A percentile compares a stretch with the other conserved stretches of the same genome.
phyloP scores from a whole-genome alignment of 2,797 vertebrate genomes.

The Dallia pectoralis region DNA sequence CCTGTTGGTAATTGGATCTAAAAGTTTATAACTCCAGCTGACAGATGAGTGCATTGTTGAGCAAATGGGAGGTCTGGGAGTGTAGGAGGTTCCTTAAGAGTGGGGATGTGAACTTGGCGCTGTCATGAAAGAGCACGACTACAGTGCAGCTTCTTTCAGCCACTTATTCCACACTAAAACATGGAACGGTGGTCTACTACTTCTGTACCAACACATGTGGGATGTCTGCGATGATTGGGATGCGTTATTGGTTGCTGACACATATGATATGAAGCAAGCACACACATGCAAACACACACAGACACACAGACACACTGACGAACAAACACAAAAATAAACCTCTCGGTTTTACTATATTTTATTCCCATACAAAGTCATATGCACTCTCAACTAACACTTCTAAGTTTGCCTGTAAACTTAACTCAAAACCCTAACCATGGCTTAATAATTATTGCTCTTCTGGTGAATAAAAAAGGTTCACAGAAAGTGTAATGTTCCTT shows the following conservation, averaged over 20 bases:
- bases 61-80: slow-evolving; percentile 40
- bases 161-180: neutral
- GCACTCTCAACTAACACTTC: no score
- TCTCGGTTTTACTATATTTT: no score
- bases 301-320: no score
- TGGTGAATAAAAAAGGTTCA: no score
- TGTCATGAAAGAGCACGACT: slow-evolving; percentile 10
- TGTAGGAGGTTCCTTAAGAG: slow-evolving; percentile 25
- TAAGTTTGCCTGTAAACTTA: no score
- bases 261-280: neutral
- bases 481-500: no score
- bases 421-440: no score
- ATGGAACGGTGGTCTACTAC: neutral
- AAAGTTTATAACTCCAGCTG: slow-evolving; percentile 67
- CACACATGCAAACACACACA: neutral
- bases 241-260: neutral
- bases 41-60: slow-evolving; percentile 63
- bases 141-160: neutral
- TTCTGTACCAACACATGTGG: neutral
- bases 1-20: slow-evolving; percentile 76
- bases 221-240: neutral
- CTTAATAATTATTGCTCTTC: no score
- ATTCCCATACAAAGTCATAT: no score
- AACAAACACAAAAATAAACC: no score
- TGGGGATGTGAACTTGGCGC: slow-evolving; percentile 9